phyloP scores from a whole-genome alignment of 2,113 vertebrate genomes.

The Dolichallabes microphthalmus region DNA sequence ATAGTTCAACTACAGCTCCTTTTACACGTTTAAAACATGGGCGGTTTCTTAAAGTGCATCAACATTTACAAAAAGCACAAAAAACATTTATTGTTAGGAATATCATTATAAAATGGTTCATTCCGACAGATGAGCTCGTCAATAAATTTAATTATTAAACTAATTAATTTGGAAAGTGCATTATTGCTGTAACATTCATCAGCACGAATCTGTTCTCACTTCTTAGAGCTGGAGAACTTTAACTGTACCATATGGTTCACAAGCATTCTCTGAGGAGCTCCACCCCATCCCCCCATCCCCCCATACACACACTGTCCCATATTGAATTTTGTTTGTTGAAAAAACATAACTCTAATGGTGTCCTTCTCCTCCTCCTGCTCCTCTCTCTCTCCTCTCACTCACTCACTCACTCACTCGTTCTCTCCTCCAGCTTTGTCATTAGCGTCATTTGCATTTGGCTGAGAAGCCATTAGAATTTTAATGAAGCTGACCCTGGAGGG shows the following conservation, averaged over 20 bases:
- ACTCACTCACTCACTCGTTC: not conserved
- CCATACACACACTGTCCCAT: constrained; percentile 39
- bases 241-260: constrained; percentile 54
- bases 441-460: constrained; percentile 77
- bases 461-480: constrained; percentile 79
- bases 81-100: not conserved
- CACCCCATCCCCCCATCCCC: constrained; percentile 4
- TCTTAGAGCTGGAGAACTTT: constrained; percentile 44
- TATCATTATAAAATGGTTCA: not conserved
- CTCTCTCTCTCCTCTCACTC: not conserved
- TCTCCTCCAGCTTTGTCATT: constrained; percentile 67
- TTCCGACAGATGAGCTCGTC: not conserved
- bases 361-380: constrained; percentile 47
- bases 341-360: constrained; percentile 66
- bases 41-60: not conserved
- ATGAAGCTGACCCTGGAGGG: constrained; percentile 75
- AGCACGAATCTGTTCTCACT: constrained; percentile 38
- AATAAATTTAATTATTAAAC: not conserved
- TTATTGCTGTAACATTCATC: constrained; percentile 31
- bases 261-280: constrained; percentile 14
- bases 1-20: constrained; percentile 12
- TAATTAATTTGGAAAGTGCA: constrained; percentile 3
- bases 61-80: not conserved
- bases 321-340: constrained; percentile 59
- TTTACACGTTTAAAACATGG: constrained; percentile 1